phyloP scores from a whole-genome alignment of 1,140 invertebrate species.

The Saccostrea glomerata region DNA sequence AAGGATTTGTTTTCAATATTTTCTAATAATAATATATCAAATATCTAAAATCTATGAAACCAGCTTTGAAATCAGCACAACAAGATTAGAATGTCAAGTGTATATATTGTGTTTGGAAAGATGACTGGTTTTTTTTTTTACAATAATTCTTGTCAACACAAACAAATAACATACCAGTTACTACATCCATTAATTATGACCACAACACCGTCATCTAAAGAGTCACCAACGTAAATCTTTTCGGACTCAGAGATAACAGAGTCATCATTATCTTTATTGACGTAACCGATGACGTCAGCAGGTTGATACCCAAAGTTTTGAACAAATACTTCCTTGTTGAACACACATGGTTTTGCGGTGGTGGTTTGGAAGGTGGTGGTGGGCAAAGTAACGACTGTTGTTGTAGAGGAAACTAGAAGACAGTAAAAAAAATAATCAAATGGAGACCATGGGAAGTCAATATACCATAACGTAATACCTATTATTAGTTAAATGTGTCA shows the following conservation, averaged over 20 bases:
- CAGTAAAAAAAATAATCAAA: neutral
- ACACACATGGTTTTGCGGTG: neutral
- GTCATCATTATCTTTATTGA: slow-evolving; percentile 11
- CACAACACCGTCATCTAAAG: neutral
- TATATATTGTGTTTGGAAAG: too few species aligned
- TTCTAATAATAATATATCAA: too few species aligned
- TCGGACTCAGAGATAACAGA: neutral
- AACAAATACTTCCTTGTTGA: neutral
- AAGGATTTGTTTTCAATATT: too few species aligned
- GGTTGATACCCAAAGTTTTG: slow-evolving; percentile 16
- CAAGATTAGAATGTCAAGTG: too few species aligned
- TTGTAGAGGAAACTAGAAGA: neutral
- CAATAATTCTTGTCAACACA: too few species aligned
- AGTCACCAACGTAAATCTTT: neutral
- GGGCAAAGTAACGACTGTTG: neutral
- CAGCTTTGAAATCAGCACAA: too few species aligned
- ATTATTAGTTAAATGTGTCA: too few species aligned
- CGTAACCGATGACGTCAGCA: neutral
- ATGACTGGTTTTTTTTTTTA: too few species aligned
- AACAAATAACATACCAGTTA: slow-evolving; percentile 1
- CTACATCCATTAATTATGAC: slow-evolving; percentile 7
- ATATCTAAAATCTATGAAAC: too few species aligned
- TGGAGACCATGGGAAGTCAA: too few species aligned
- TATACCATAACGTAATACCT: too few species aligned
- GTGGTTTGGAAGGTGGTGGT: neutral